phyloP scores from a whole-genome alignment of 2,113 vertebrate species.

The Mohoua ochrocephala region DNA sequence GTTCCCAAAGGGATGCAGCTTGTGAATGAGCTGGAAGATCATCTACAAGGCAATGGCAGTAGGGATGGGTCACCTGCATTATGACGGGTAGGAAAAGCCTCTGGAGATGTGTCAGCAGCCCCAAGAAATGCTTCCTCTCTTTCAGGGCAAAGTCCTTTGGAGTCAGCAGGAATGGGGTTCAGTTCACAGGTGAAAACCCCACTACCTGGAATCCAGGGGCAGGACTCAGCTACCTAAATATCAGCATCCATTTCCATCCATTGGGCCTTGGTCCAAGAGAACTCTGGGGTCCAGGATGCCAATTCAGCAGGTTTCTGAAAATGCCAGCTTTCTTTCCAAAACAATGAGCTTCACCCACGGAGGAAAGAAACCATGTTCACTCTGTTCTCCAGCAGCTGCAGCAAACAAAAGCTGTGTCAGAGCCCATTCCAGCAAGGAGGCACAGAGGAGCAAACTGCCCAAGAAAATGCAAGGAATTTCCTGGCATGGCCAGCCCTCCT shows the following conservation, averaged over 20 bases:
- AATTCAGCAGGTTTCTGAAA: neutral
- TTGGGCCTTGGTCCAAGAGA: neutral
- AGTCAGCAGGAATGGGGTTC: neutral
- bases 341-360: neutral
- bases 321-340: neutral
- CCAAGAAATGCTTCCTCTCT: neutral
- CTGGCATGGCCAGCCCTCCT: neutral
- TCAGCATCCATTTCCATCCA: neutral
- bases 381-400: conserved; percentile 20
- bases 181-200: neutral
- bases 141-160: neutral
- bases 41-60: neutral
- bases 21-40: neutral
- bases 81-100: neutral
- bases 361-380: neutral
- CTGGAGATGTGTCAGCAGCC: neutral
- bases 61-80: neutral
- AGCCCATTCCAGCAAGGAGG: neutral
- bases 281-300: neutral
- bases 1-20: neutral
- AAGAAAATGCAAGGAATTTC: conserved; percentile 54
- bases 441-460: neutral
- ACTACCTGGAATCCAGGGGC: neutral
- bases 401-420: neutral
- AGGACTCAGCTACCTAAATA: neutral